These are phyloP conservation scores for Lagopus leucura DNA, from an alignment of 2,113 vertebrate genomes.

Conservation along the genomic window DNA sequence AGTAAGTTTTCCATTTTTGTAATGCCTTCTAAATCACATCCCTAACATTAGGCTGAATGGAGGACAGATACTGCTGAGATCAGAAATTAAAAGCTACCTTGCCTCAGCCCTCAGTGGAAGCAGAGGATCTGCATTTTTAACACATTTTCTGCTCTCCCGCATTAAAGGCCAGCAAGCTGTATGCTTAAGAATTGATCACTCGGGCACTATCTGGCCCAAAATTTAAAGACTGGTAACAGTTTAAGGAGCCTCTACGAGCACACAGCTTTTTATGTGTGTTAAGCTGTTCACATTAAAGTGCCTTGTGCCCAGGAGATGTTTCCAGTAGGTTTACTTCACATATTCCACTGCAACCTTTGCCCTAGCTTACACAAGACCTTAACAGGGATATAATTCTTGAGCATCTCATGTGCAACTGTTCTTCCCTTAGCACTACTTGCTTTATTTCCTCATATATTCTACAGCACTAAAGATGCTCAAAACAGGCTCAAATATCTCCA, in stretches of 20 bases:
- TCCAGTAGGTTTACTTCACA: conserved; percentile 1
- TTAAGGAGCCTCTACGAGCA: background rate
- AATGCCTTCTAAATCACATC: background rate
- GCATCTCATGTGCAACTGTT: background rate
- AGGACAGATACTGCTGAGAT: background rate
- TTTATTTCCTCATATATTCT: conserved; percentile 4
- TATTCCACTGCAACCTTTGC: background rate
- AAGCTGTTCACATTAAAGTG: background rate
- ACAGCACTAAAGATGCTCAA: conserved; percentile 18
- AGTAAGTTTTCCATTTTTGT: background rate
- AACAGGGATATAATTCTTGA: background rate
- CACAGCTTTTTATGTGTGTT: background rate
- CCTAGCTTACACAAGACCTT: conserved; percentile 29
- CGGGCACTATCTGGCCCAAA: background rate
- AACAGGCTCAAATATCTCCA: background rate
- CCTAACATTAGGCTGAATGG: background rate
- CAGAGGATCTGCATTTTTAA: background rate
- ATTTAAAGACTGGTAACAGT: background rate
- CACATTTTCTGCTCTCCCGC: background rate
- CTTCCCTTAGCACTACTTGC: background rate
- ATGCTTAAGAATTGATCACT: background rate
- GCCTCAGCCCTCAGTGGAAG: background rate
- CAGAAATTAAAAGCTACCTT: background rate
- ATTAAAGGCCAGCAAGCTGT: accelerated
- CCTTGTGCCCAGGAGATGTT: background rate